phyloP scores from a whole-genome alignment of 2,888 invertebrate species.

The Orthosia gothica region DNA sequence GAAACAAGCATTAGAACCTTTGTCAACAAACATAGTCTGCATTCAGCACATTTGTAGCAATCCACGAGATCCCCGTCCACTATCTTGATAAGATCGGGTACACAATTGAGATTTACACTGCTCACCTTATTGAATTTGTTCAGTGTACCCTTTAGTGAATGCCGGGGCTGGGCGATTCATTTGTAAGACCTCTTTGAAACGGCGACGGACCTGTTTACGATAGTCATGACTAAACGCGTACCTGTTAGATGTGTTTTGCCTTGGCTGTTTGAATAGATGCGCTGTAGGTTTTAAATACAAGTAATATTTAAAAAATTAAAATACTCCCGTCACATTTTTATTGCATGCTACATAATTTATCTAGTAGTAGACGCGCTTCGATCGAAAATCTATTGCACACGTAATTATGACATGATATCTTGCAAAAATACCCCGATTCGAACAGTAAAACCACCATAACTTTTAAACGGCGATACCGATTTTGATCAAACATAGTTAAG shows the following conservation, averaged over 20 bases:
- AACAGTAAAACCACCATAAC: no score
- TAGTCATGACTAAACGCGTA: constrained; percentile 20
- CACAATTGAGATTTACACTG: constrained; percentile 83
- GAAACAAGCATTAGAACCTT: constrained; percentile 18
- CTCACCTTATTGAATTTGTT: constrained; percentile 81
- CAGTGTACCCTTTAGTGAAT: constrained; percentile 65
- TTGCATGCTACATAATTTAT: no score
- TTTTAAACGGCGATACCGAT: no score
- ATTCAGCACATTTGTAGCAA: constrained; percentile 75
- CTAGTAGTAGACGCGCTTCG: no score
- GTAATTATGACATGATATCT: no score
- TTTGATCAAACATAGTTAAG: no score
- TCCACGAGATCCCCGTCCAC: constrained; percentile 71
- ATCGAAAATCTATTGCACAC: no score
- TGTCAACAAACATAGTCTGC: constrained; percentile 56
- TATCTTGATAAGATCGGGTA: constrained; percentile 77
- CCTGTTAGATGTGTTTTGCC: constrained; percentile 19
- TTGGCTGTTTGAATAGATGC: constrained; percentile 17
- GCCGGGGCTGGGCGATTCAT: constrained; percentile 70
- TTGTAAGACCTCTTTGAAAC: constrained; percentile 70
- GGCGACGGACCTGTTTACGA: constrained; percentile 34
- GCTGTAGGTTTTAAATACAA: background rate
- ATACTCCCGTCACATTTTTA: no score
- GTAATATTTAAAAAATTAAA: no score
- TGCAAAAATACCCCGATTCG: no score